Base-by-base conservation (phyloP, 2,113 vertebrate genomes). In the Misgurnus mizolepis region DNA sequence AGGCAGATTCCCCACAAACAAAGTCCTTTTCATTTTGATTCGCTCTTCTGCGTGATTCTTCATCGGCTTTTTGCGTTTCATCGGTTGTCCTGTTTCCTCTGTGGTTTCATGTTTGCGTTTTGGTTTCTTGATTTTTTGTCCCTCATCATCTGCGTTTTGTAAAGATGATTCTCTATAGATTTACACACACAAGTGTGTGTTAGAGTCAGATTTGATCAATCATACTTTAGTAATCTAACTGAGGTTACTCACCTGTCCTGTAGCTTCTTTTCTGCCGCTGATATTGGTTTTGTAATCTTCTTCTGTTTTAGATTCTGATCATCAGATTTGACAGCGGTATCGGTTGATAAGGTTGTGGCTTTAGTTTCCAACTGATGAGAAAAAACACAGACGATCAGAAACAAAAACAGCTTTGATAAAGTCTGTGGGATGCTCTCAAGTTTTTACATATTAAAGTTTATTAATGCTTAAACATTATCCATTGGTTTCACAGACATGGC, bases 1-100 rank as follows among this genome's bases (percentile, higher is more conserved):
- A 3, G 97, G 97, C 77, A 99, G 87, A 85, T 98, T 98, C 2
- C 97, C 97, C 4, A 99, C 95, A 88, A 99, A 99, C 84, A 98
- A 91, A 0, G 96, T 96, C 79, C 95, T 94, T 77, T 93, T 93
- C 55, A 92, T 87, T 70, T 93, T 94, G n/a, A 91, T 78, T 1
- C 70, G 86, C 79, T 94, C 92, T 62, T 91, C 90, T 9, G 89
- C 90, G 5, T 12, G 22, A 70, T 84, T 90, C 43, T 50, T 1
- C 17, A 71, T 49, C 1, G 71, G 89, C 83, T 85, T 91, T 50
- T 82, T 82, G 1, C 1, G 88, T 0, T 79, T 88, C 0, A 39
- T 53, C n/a, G 56, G 86, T 9, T 75, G 84, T 7, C 83, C 58
- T 41, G 70, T 80, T 0, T 70, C 75, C 50, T 81, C 82, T 43